phyloP scores from a whole-genome alignment of 1,140 invertebrate genomes.

The Sipha flava region DNA sequence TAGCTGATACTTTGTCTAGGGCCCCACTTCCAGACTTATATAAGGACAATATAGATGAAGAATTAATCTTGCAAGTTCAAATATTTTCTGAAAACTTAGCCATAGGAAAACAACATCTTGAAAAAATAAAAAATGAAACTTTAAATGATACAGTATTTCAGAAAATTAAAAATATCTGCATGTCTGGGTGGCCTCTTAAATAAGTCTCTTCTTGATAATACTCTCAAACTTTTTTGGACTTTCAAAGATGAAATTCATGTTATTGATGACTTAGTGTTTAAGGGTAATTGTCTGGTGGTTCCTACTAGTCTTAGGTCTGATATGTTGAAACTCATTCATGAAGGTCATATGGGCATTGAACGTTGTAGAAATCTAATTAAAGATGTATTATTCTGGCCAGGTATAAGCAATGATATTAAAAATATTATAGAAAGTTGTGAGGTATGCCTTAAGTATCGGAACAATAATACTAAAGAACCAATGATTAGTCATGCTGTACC shows the following conservation, averaged over 20 bases:
- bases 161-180: not conserved
- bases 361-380: constrained; percentile 42
- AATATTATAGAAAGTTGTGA: constrained; percentile 44
- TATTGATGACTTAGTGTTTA: constrained; percentile 42
- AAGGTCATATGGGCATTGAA: constrained; percentile 45
- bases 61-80: not conserved
- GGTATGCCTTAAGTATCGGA: constrained; percentile 41
- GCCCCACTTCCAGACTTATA: constrained; percentile 37
- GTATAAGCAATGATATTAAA: constrained; percentile 45
- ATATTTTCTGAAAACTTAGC: constrained; percentile 8
- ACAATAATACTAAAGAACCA: constrained; percentile 41
- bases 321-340: constrained; percentile 44
- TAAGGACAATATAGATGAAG: constrained; percentile 36
- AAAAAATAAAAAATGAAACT: constrained; percentile 39
- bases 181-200: constrained; percentile 38
- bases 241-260: constrained; percentile 41
- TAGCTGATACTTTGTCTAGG: constrained; percentile 45
- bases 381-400: constrained; percentile 45
- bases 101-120: constrained; percentile 35
- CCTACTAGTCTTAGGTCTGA: constrained; percentile 40
- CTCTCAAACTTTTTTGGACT: constrained; percentile 39
- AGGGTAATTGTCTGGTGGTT: constrained; percentile 42
- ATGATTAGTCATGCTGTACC: constrained; percentile 35
- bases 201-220: constrained; percentile 37
- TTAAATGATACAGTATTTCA: constrained; percentile 37